phyloP scores from a whole-genome alignment of 2,113 vertebrate species.

The Rhadina sibilatrix region DNA sequence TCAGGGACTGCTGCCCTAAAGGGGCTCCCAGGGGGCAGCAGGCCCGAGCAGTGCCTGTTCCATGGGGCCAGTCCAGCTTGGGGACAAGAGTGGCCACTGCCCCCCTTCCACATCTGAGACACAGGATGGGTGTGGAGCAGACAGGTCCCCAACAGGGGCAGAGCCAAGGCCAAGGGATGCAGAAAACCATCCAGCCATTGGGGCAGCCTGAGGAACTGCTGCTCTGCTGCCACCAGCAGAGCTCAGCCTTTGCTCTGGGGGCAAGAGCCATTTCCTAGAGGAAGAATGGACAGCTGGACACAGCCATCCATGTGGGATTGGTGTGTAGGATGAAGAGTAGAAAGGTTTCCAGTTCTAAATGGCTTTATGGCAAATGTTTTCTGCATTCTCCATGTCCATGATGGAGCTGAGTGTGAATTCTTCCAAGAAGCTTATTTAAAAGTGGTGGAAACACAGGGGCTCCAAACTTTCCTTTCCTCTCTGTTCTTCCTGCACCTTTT shows the following conservation, averaged over 20 bases:
- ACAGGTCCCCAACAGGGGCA: background rate
- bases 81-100: background rate
- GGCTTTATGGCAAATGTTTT: background rate
- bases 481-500: background rate
- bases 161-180: background rate
- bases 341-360: background rate
- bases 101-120: fast-evolving
- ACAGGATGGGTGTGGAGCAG: background rate
- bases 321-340: fast-evolving
- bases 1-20: fast-evolving
- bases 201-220: background rate
- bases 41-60: background rate
- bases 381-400: fast-evolving
- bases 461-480: background rate
- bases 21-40: background rate
- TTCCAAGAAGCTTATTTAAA: background rate
- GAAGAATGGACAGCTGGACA: background rate
- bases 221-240: background rate
- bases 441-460: fast-evolving
- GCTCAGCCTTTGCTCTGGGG: fast-evolving
- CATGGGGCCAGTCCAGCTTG: background rate
- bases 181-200: background rate
- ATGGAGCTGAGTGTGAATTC: background rate
- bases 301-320: fast-evolving
- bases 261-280: background rate